Evolutionary conservation across 2,797 vertebrate species (phyloP), one percentile per base, ranked within the genome.

Genomic region (Acomys russatus): DNA sequence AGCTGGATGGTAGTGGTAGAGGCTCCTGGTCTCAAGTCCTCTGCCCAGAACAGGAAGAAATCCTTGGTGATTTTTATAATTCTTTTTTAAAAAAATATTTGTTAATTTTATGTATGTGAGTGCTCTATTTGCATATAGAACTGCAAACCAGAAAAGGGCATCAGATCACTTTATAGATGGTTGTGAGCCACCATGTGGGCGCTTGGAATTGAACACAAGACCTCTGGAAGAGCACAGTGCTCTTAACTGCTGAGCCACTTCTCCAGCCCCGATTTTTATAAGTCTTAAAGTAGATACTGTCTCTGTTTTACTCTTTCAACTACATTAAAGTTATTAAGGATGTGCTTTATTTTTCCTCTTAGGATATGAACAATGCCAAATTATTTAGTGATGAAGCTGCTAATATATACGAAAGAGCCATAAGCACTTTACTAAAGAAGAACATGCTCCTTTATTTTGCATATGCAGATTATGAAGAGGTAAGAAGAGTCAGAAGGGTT

Each of bases 331-430:
- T 97, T 94, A 63, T 59, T 92, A 63, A 94, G 10, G 17, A 8
- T 90, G 23, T 90, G n/a, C 90, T 87, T 79, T 61, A 20, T 93
- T 96, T 77, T 90, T 77, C 89, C 90, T 96, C 23, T 83, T 97
- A 99, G 99, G 99, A 99, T 98, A 99, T 99, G 99, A 99, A 99
- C 98, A 99, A 99, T 95, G 99, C 99, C 88, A 99, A 99, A 97
- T 99, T 99, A 97, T 99, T 99, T 97, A 99, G 99, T 71, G 99
- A 99, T 56, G 99, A 99, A 98, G 99, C 99, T 73, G 99, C 99
- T 95, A 99, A 99, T 99, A 99, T 99, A 98, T 99, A 99, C 95
- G 99, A 99, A 98, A 99, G 99, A 97, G 99, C 99, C 80, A 99
- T 99, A 92, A 99, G 99, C 97, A 99, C 99, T 98, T 99, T 99